Evolutionary conservation across 2,888 invertebrate genomes (phyloP).

Genomic region (Itoplectis maculator): DNA sequence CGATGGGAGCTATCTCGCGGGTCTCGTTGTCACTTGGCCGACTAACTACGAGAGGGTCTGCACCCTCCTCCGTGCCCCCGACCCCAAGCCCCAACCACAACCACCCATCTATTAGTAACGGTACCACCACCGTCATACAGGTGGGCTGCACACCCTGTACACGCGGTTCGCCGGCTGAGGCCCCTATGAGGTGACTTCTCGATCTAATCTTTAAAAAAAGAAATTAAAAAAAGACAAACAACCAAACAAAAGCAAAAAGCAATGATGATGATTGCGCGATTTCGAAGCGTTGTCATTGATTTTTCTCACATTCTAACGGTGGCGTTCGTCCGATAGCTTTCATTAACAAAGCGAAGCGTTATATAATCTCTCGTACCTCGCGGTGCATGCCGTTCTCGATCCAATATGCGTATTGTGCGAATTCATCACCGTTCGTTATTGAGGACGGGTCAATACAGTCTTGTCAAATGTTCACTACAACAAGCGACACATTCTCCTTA

Average conservation of each 20-base stretch:
- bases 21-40: conserved; percentile 78
- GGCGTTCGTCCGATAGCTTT: conserved; percentile 61
- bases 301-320: conserved; percentile 54
- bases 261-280: conserved; percentile 7
- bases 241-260: conserved; percentile 4
- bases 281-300: conserved; percentile 36
- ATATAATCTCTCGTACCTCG: conserved; percentile 27
- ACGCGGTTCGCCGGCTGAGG: conserved; percentile 74
- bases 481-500: background rate
- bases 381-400: conserved; percentile 56
- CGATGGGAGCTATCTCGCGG: conserved; percentile 73
- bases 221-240: conserved; percentile 12
- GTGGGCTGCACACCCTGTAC: conserved; percentile 71
- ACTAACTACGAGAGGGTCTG: conserved; percentile 74
- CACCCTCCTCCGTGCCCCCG: conserved; percentile 75
- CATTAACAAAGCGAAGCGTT: conserved; percentile 53
- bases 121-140: conserved; percentile 74
- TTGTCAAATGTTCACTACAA: background rate
- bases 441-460: conserved; percentile 6
- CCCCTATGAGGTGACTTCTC: conserved; percentile 76
- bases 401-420: background rate
- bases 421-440: conserved; percentile 7
- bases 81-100: conserved; percentile 75
- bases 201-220: conserved; percentile 62
- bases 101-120: conserved; percentile 75